These are phyloP conservation scores for Drosophila nigrodunni DNA, from an alignment of 1,140 invertebrate genomes.

Conservation along the genomic window DNA sequence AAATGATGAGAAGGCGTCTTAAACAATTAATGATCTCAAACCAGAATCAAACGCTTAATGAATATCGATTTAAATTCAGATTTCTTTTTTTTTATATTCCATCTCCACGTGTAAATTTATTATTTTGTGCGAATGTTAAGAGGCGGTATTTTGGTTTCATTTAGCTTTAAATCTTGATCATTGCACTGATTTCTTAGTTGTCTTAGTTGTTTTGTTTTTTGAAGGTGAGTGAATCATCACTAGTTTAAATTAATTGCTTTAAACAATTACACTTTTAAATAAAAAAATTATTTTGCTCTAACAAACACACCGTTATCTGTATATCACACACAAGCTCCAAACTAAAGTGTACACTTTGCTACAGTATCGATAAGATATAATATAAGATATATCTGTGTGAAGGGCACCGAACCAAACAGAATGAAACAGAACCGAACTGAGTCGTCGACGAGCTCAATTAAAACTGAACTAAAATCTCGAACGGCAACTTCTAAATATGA, in stretches of 20 bases:
- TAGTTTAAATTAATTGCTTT: neutral
- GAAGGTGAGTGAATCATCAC: no score
- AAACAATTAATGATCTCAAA: no score
- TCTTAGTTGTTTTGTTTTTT: no score
- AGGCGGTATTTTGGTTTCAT: no score
- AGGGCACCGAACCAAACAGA: neutral
- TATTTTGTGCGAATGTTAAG: no score
- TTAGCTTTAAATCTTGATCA: no score
- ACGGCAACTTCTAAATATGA: conserved; percentile 74
- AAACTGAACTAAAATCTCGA: conserved; percentile 70
- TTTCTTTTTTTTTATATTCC: no score
- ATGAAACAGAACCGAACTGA: conserved; percentile 18
- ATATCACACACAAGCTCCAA: neutral
- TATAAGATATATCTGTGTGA: neutral
- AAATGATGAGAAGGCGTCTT: no score
- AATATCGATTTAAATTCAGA: no score
- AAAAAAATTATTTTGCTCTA: neutral
- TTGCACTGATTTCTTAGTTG: no score
- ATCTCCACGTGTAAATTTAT: no score
- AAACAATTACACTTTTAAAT: neutral
- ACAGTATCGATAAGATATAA: neutral
- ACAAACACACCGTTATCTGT: neutral
- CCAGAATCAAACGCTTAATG: no score
- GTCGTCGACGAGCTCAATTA: conserved; percentile 65
- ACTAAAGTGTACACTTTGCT: neutral